A percentile compares a stretch with the other conserved stretches of the same genome.
phyloP scores from a whole-genome alignment of 37 sponge, comb jelly and placozoan genomes.

The Spongilla lacustris region DNA sequence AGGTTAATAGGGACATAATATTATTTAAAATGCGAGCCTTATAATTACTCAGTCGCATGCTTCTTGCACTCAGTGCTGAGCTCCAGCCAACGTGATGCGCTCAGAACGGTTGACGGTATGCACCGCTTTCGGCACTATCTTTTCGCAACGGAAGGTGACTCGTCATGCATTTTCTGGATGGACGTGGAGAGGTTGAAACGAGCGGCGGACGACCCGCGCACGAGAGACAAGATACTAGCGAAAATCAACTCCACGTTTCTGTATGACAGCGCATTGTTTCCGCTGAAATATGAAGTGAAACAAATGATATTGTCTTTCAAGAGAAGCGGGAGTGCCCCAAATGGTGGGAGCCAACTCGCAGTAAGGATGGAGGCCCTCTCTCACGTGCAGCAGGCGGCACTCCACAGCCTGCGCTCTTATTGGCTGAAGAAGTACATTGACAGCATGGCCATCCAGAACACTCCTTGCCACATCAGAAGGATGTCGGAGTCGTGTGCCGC shows the following conservation, averaged over 20 bases:
- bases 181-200: constrained; percentile 40
- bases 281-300: constrained; percentile 6
- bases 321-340: not conserved
- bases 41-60: too few relatives aligned
- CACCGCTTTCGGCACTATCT: constrained; percentile 42
- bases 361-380: not conserved
- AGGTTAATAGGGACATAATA: not conserved
- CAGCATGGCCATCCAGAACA: not conserved
- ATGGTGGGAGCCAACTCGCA: not conserved
- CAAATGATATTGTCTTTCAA: not conserved
- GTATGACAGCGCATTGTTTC: constrained; percentile 17
- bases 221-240: constrained; percentile 9
- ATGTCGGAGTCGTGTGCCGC: not conserved
- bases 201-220: not conserved
- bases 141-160: constrained; percentile 52
- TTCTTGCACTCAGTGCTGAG: not conserved
- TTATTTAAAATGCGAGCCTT: too few relatives aligned
- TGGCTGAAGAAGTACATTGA: constrained; percentile 41
- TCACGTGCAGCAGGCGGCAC: not conserved
- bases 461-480: not conserved
- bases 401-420: constrained; percentile 23
- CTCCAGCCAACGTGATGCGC: not conserved
- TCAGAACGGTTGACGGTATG: constrained; percentile 24
- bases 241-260: constrained; percentile 11
- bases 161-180: constrained; percentile 43